These are phyloP conservation scores for Arnoldichthys spilopterus DNA, from an alignment of 2,797 vertebrate genomes.

Conservation along the genomic window DNA sequence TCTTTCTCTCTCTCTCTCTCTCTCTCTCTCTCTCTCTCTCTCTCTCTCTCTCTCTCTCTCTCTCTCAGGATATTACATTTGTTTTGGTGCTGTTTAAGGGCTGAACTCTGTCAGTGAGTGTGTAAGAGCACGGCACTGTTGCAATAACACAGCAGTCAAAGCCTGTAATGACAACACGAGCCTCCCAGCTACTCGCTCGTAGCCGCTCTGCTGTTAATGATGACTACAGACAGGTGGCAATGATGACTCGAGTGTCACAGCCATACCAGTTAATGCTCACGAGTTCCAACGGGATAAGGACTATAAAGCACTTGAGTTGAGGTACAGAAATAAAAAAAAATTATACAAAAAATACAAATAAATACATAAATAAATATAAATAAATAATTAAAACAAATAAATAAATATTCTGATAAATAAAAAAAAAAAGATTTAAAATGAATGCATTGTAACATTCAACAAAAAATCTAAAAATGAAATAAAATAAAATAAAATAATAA, in stretches of 20 bases:
- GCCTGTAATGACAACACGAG: slow-evolving; percentile 46
- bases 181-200: slow-evolving; percentile 24
- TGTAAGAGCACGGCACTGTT: slow-evolving; percentile 59
- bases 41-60: slow-evolving; percentile 27
- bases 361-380: too few species aligned
- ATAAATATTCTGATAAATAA: too few species aligned
- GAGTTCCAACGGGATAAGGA: background rate
- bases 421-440: too few species aligned
- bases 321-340: too few species aligned
- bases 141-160: slow-evolving; percentile 54
- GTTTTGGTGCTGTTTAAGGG: slow-evolving; percentile 54
- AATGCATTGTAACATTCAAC: too few species aligned
- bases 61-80: slow-evolving; percentile 62
- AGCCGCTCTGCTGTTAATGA: slow-evolving; percentile 43
- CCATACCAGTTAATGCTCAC: background rate
- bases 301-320: too few species aligned
- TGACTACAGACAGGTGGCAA: slow-evolving; percentile 36
- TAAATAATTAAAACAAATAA: too few species aligned
- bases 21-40: slow-evolving; percentile 35
- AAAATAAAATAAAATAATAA: too few species aligned
- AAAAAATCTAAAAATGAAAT: too few species aligned
- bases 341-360: too few species aligned
- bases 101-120: slow-evolving; percentile 69
- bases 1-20: too few species aligned
- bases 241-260: background rate